Base-by-base conservation (phyloP, 2,113 vertebrate species). In the Halcyon senegalensis region DNA sequence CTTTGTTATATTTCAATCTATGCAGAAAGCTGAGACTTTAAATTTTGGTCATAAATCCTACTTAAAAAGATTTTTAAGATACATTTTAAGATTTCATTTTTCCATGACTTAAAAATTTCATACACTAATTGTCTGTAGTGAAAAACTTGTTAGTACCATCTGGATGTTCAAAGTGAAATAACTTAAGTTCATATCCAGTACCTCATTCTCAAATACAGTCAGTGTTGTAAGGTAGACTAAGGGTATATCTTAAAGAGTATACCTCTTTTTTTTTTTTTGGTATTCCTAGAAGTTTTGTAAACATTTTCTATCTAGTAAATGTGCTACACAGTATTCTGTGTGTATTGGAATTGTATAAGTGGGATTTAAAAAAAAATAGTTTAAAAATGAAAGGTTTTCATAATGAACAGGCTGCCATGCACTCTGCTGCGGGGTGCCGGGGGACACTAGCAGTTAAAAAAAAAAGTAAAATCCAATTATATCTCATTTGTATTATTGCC, bases 381-480 rank as follows among this genome's bases (percentile, higher is more conserved):
- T 33, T 46, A 23, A 67, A 93, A 89, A 15, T 9, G 14, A 82
- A 91, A 67, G 5, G 9, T 72, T 95, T 93, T 79, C 89, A 83
- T 92, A 90, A 84, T 89, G 11, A 53, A 95, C 90, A 91, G 84
- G 51, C 92, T 93, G 96, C 69, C 81, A 9, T 89, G 76, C 39
- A 13, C 44, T 84, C 53, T 94, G 56, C 90, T 94, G 41, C 16
- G 48, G 56, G 87, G 79, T 16, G 68, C 55, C 66, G n/a, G 50
- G n/a, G n/a, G 15, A 83, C 84, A 60, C 44, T 9, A 63, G 48
- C 20, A 67, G 60, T 53, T 86, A 62, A 74, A 85, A 94, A 92
- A 89, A 50, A 70, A 97, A 97, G 35, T 35, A 35, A 97, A 95
- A 96, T 96, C 94, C 95, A 97, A 95, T 97, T 97, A 97, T 94